A percentile compares a stretch with the other conserved stretches of the same genome.
Evolutionary conservation across 2,888 invertebrate genomes (phyloP).

Genomic region (Hartigia nigra): DNA sequence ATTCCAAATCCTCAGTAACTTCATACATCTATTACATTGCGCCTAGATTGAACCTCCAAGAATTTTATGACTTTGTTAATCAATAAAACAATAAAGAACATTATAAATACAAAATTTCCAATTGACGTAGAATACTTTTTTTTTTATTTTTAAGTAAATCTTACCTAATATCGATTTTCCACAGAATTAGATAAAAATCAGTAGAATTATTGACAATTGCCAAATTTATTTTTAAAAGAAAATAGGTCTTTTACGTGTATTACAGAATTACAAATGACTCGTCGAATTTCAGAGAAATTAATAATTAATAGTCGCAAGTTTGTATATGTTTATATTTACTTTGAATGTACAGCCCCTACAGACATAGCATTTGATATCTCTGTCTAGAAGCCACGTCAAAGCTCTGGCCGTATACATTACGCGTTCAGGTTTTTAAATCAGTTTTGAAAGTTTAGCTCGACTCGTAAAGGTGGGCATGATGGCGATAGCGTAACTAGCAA

Average conservation of each 20-base stretch:
- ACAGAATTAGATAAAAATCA: background rate
- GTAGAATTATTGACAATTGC: background rate
- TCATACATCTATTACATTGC: background rate
- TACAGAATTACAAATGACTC: background rate
- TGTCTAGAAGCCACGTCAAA: background rate
- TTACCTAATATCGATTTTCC: background rate
- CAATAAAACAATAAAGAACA: background rate
- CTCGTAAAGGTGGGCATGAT: constrained; percentile 30
- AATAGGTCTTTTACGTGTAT: no score
- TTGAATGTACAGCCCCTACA: background rate
- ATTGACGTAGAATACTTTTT: no score
- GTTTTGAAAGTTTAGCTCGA: constrained; percentile 44
- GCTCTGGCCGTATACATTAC: background rate
- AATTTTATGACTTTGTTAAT: background rate
- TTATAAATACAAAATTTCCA: background rate
- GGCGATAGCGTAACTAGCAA: background rate
- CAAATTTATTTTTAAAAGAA: no score
- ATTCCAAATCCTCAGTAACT: background rate
- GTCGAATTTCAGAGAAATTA: no score
- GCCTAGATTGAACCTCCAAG: background rate
- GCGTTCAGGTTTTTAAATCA: constrained; percentile 40
- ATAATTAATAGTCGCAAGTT: no score
- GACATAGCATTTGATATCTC: background rate
- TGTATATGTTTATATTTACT: no score
- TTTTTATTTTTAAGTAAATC: no score